phyloP scores from a whole-genome alignment of 1,140 invertebrate genomes.

The Eueides isabella region DNA sequence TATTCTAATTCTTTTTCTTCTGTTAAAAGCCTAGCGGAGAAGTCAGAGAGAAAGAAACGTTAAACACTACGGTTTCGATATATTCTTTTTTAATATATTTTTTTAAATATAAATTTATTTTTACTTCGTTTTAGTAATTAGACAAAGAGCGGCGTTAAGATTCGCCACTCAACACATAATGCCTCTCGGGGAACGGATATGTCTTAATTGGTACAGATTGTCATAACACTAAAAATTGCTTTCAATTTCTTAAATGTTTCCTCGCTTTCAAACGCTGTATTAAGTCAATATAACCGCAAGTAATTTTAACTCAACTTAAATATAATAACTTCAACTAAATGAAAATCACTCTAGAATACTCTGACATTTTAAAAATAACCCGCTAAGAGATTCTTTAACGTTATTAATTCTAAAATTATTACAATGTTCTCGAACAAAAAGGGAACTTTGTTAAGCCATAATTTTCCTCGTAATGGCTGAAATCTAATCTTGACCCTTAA shows the following conservation, averaged over 20 bases:
- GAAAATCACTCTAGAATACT: background rate
- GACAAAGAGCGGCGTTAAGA: too few species aligned
- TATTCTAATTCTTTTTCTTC: too few species aligned
- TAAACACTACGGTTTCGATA: too few species aligned
- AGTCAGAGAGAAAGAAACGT: too few species aligned
- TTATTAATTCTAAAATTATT: background rate
- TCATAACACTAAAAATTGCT: too few species aligned
- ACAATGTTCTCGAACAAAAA: background rate
- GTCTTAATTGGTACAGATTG: too few species aligned
- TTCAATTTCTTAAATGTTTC: background rate
- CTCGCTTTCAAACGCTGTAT: background rate
- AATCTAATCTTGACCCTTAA: conserved; percentile 4
- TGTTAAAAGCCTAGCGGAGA: too few species aligned
- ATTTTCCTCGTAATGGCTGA: background rate
- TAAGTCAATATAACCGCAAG: background rate
- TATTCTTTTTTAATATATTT: too few species aligned
- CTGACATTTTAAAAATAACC: background rate
- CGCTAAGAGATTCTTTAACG: background rate
- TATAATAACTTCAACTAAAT: background rate
- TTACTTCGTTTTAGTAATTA: too few species aligned
- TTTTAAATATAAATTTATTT: too few species aligned
- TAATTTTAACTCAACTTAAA: background rate
- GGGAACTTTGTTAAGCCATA: background rate
- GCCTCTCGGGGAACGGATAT: too few species aligned
- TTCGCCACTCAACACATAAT: too few species aligned